A percentile compares a stretch with the other conserved stretches of the same genome.
phyloP scores from a whole-genome alignment of 2,888 invertebrate species.

The Morinoia aosen region DNA sequence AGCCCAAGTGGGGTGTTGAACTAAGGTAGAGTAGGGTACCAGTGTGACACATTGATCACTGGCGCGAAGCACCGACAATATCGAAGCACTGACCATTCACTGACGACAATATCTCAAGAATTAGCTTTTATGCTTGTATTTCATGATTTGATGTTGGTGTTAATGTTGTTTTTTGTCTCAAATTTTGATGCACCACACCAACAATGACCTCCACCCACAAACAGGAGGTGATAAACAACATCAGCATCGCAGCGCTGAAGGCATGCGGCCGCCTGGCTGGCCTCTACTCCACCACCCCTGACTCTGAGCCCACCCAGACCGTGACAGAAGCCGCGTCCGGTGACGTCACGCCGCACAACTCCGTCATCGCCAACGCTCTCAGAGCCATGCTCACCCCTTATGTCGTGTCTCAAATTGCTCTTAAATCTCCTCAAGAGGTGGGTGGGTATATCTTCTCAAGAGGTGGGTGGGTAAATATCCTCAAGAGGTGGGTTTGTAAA shows the following conservation, averaged over 20 bases:
- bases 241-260: slow-evolving; percentile 88
- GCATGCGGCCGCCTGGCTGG: slow-evolving; percentile 88
- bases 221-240: slow-evolving; percentile 92
- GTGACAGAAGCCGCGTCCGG: background rate
- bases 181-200: no score
- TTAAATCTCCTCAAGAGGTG: slow-evolving; percentile 84
- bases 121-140: no score
- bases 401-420: slow-evolving; percentile 83
- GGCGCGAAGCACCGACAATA: no score
- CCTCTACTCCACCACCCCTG: slow-evolving; percentile 76
- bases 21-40: no score
- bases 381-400: slow-evolving; percentile 87
- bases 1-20: no score
- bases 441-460: slow-evolving; percentile 15
- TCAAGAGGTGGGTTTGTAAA: background rate
- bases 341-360: slow-evolving; percentile 73
- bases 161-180: no score
- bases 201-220: background rate
- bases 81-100: no score
- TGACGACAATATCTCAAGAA: no score
- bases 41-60: no score
- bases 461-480: background rate
- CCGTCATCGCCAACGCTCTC: slow-evolving; percentile 77
- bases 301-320: background rate
- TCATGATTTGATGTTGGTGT: no score